These are phyloP conservation scores for Istiophorus platypterus DNA, from an alignment of 2,113 vertebrate genomes.

Conservation along the genomic window DNA sequence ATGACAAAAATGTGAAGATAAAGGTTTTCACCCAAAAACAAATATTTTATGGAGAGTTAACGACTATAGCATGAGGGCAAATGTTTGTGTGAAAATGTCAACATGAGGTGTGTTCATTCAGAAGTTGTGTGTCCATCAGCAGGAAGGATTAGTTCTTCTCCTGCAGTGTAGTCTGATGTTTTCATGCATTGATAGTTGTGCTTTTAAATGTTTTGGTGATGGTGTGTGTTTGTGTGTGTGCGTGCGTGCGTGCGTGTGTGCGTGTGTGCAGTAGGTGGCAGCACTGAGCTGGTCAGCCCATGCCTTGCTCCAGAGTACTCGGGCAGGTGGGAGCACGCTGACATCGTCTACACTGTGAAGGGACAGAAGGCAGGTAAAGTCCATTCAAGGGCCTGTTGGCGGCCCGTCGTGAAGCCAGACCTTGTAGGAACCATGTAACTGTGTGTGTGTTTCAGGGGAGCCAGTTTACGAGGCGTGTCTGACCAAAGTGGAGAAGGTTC, in stretches of 20 bases:
- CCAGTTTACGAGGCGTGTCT: constrained; percentile 87
- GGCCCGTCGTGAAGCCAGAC: neutral
- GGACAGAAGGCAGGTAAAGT: constrained; percentile 91
- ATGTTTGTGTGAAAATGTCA: too few species aligned
- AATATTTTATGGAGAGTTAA: too few species aligned
- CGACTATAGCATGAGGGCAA: too few species aligned
- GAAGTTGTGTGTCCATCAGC: too few species aligned
- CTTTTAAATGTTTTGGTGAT: too few species aligned
- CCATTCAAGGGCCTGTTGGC: neutral
- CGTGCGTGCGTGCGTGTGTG: neutral
- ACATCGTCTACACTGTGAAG: constrained; percentile 88
- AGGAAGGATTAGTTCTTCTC: too few species aligned
- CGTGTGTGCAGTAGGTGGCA: constrained; percentile 82
- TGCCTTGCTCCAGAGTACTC: constrained; percentile 89
- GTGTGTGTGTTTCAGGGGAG: constrained; percentile 77
- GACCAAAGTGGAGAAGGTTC: constrained; percentile 87
- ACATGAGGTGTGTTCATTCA: too few species aligned
- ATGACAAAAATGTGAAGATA: too few species aligned
- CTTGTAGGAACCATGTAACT: neutral
- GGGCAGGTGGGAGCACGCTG: constrained; percentile 90
- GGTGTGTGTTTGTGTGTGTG: too few species aligned
- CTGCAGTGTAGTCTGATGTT: too few species aligned
- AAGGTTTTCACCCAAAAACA: too few species aligned
- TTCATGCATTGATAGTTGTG: too few species aligned
- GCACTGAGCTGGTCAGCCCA: constrained; percentile 89